phyloP scores from a whole-genome alignment of 30 jellyfish, hydroid and myxozoan genomes.

The Aurelia sp. region DNA sequence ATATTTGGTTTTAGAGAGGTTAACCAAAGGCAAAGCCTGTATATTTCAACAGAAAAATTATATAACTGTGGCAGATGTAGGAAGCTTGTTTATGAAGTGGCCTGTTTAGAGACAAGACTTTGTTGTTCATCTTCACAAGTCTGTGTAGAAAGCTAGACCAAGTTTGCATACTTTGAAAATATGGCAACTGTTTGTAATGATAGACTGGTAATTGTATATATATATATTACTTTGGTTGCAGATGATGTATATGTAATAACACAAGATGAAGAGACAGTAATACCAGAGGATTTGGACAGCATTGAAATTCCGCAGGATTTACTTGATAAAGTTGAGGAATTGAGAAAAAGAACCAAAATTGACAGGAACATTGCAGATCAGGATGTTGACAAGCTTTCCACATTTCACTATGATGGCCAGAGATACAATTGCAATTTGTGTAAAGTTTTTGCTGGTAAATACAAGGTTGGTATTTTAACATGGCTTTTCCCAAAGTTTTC shows the following conservation, averaged over 20 bases:
- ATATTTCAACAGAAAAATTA: no score
- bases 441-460: slow-evolving; percentile 45
- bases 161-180: no score
- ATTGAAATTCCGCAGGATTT: slow-evolving; percentile 74
- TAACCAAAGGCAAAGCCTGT: no score
- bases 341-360: slow-evolving; percentile 87
- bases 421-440: slow-evolving; percentile 77
- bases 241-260: slow-evolving; percentile 52
- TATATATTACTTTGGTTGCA: not conserved
- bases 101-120: no score
- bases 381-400: slow-evolving; percentile 91
- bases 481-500: no score
- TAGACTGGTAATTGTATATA: no score
- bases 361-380: slow-evolving; percentile 97
- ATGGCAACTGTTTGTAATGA: no score
- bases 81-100: no score
- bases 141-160: no score
- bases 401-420: slow-evolving; percentile 88
- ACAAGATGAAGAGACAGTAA: slow-evolving; percentile 28
- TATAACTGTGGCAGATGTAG: no score
- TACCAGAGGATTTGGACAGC: slow-evolving; percentile 49
- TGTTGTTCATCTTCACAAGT: no score
- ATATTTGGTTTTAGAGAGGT: no score
- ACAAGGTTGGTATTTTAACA: slow-evolving; percentile 38
- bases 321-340: slow-evolving; percentile 85